Evolutionary conservation across 2,888 invertebrate genomes (phyloP).

Genomic region (Chymomyza procnemis): DNA sequence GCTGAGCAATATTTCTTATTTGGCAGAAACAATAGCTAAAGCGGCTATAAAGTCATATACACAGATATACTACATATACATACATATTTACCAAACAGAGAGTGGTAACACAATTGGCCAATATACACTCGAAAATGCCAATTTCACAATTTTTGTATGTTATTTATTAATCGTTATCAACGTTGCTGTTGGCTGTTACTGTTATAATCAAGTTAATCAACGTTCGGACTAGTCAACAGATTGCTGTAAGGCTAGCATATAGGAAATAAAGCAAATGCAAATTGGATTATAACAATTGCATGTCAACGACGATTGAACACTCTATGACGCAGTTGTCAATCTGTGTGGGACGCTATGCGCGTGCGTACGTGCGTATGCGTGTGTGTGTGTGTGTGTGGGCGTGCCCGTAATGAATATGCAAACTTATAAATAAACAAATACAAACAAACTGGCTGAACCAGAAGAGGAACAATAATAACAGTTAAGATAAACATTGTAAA

Average conservation of each 20-base stretch:
- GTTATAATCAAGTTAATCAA: conserved; percentile 50
- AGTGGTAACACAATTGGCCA: conserved; percentile 43
- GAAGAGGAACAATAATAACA: conserved; percentile 22
- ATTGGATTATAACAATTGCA: conserved; percentile 48
- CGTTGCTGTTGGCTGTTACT: not conserved
- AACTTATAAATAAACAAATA: conserved; percentile 30
- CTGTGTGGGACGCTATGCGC: conserved; percentile 13
- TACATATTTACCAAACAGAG: not conserved
- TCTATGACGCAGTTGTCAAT: not conserved
- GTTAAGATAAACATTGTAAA: conserved; percentile 51
- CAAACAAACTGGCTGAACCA: conserved; percentile 16
- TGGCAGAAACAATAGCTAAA: conserved; percentile 28
- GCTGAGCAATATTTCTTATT: not conserved
- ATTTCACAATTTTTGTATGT: conserved; percentile 42
- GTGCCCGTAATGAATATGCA: conserved; percentile 27
- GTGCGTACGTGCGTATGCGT: not conserved
- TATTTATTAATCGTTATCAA: conserved; percentile 8
- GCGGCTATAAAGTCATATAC: conserved; percentile 38
- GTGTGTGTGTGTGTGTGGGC: not conserved
- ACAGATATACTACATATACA: not conserved
- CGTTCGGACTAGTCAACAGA: conserved; percentile 21
- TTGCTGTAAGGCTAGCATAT: conserved; percentile 16
- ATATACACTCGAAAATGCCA: conserved; percentile 64
- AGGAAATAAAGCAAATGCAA: conserved; percentile 43
- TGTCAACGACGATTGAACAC: not conserved